phyloP scores from a whole-genome alignment of 2,113 vertebrate genomes.

The Ammodytes marinus region DNA sequence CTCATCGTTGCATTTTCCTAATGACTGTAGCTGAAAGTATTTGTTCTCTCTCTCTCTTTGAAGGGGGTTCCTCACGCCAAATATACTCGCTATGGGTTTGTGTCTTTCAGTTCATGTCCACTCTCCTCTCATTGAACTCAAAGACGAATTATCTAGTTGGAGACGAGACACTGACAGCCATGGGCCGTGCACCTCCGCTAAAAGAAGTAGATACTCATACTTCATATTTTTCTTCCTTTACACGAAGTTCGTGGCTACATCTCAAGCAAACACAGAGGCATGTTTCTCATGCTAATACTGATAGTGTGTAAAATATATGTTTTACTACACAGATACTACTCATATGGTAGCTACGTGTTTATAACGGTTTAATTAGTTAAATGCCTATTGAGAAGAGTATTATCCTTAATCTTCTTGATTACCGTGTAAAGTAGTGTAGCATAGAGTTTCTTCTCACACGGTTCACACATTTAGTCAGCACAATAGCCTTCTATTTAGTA shows the following conservation, averaged over 20 bases:
- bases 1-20: constrained; percentile 82
- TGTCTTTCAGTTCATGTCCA: constrained; percentile 81
- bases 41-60: background rate
- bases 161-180: constrained; percentile 64
- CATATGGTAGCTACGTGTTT: background rate
- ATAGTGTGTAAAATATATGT: background rate
- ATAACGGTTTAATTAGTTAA: constrained; percentile 4
- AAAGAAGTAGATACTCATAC: constrained; percentile 77
- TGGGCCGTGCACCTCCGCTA: constrained; percentile 74
- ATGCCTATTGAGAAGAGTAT: background rate
- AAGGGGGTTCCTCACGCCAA: constrained; percentile 30
- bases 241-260: background rate
- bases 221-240: background rate
- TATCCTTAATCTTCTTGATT: background rate
- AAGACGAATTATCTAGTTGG: constrained; percentile 82
- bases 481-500: background rate
- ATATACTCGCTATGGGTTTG: constrained; percentile 33
- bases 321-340: background rate
- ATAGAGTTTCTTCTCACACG: background rate
- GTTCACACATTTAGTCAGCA: background rate
- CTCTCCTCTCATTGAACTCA: constrained; percentile 83
- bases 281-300: background rate
- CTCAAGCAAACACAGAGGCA: fast-evolving
- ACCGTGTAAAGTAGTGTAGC: background rate
- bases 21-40: constrained; percentile 58